Percentiles rank a stretch among this genome's conserved stretches.
Evolutionary conservation across 1,140 invertebrate genomes (phyloP).

Genomic region (Bombus sylvicola): DNA sequence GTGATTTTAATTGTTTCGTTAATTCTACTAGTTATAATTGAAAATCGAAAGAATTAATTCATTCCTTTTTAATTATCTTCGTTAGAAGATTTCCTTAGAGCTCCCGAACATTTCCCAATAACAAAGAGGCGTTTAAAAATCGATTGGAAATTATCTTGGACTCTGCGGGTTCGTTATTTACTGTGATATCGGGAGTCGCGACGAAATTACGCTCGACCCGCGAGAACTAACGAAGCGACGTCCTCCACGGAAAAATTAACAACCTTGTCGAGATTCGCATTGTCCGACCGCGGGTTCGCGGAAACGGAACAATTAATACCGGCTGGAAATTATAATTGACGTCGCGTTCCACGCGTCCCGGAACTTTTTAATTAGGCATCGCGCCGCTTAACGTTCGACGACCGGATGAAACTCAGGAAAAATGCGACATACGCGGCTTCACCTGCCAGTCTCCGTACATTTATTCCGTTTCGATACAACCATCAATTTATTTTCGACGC

Average conservation of each 20-base stretch:
- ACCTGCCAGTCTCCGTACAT: background rate
- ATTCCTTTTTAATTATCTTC: too few relatives aligned
- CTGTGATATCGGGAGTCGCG: background rate
- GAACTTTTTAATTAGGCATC: constrained; percentile 52
- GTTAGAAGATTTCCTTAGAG: too few relatives aligned
- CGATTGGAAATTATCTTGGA: background rate
- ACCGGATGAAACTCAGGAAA: constrained; percentile 12
- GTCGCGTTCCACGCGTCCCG: background rate
- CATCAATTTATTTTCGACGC: background rate
- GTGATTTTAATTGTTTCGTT: too few relatives aligned
- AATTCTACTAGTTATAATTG: too few relatives aligned
- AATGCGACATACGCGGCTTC: background rate
- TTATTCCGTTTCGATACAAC: background rate
- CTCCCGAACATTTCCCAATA: background rate
- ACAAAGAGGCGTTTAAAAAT: background rate
- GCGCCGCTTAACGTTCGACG: constrained; percentile 34
- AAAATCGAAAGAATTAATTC: too few relatives aligned
- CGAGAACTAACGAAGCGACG: constrained; percentile 21
- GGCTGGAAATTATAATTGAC: constrained; percentile 50
- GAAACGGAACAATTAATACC: constrained; percentile 49
- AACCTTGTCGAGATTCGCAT: constrained; percentile 30
- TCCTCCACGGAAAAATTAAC: constrained; percentile 33
- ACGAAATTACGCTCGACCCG: too few relatives aligned
- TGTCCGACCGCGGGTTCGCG: background rate
- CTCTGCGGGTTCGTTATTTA: constrained; percentile 45